Conservation (phyloP, 53 echinoderm and acorn worm genomes). For the Astropecten irregularis region DNA sequence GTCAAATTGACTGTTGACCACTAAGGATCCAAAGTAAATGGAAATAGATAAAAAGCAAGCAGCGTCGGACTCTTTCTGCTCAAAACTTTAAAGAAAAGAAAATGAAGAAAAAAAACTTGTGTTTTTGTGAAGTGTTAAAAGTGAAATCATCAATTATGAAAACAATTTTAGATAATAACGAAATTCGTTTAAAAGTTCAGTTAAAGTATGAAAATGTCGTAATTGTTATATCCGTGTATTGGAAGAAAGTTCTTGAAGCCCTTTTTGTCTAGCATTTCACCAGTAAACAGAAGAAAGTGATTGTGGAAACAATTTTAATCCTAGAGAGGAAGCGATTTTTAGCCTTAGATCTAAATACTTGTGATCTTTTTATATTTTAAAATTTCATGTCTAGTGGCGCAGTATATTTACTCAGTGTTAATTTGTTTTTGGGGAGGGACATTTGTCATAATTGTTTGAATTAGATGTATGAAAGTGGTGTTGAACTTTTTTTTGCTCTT, state of each 20-base stretch:
- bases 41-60: background rate
- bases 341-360: slow-evolving; percentile 40
- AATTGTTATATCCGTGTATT: slow-evolving; percentile 35
- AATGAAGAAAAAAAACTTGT: background rate
- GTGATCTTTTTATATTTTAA: slow-evolving; percentile 57
- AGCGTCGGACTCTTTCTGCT: background rate
- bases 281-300: background rate
- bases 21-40: background rate
- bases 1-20: slow-evolving; percentile 2
- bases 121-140: background rate
- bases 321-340: slow-evolving; percentile 17
- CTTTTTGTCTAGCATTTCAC: background rate
- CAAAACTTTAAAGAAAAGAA: background rate
- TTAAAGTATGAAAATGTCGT: background rate
- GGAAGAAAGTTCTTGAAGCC: slow-evolving; percentile 10
- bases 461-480: slow-evolving; percentile 28
- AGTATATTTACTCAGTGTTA: slow-evolving; percentile 15
- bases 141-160: background rate
- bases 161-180: background rate
- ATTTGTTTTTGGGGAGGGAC: too few relatives aligned
- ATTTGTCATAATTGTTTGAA: slow-evolving; percentile 1
- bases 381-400: slow-evolving; percentile 30
- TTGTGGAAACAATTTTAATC: slow-evolving; percentile 50
- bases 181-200: background rate
- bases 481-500: slow-evolving; percentile 27